These are phyloP conservation scores for Platygyra sinensis DNA, from an alignment of 64 coral and sea anemone species.

Conservation along the genomic window DNA sequence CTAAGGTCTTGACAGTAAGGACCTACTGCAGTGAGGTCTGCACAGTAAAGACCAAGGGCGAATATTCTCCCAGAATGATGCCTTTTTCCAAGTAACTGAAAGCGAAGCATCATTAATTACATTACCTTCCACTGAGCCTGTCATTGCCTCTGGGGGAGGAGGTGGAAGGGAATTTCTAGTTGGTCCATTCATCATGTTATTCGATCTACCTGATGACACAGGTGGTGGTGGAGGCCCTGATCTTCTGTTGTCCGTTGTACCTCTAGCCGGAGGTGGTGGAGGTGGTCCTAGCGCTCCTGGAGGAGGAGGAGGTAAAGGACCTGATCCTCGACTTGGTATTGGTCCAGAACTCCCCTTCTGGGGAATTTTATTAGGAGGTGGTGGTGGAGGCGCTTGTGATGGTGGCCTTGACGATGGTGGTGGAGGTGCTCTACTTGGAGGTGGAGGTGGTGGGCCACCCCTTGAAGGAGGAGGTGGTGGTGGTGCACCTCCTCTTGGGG, in stretches of 20 bases:
- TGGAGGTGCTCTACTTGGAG: constrained; percentile 52
- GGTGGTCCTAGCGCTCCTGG: constrained; percentile 7
- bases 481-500: constrained; percentile 37
- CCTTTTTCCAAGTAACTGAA: not conserved
- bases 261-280: constrained; percentile 49
- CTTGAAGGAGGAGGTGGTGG: constrained; percentile 82
- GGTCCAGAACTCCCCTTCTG: constrained; percentile 23
- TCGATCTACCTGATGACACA: not conserved
- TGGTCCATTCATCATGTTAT: constrained; percentile 30
- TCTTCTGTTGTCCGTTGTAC: not conserved
- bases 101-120: not conserved
- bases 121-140: not conserved
- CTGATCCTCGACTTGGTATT: constrained; percentile 23
- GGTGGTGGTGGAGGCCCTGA: constrained; percentile 38
- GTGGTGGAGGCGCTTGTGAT: constrained; percentile 55
- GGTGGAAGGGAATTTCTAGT: constrained; percentile 39
- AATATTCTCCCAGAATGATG: too few species aligned
- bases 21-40: too few species aligned
- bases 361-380: constrained; percentile 15
- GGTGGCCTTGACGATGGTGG: constrained; percentile 15
- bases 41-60: too few species aligned
- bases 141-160: constrained; percentile 49
- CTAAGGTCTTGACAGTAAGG: too few species aligned
- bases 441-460: constrained; percentile 61
- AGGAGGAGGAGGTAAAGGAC: constrained; percentile 38